A percentile compares a stretch with the other conserved stretches of the same genome.
Evolutionary conservation across 1,140 invertebrate genomes (phyloP).

Genomic region (Tyrophagus putrescentiae): DNA sequence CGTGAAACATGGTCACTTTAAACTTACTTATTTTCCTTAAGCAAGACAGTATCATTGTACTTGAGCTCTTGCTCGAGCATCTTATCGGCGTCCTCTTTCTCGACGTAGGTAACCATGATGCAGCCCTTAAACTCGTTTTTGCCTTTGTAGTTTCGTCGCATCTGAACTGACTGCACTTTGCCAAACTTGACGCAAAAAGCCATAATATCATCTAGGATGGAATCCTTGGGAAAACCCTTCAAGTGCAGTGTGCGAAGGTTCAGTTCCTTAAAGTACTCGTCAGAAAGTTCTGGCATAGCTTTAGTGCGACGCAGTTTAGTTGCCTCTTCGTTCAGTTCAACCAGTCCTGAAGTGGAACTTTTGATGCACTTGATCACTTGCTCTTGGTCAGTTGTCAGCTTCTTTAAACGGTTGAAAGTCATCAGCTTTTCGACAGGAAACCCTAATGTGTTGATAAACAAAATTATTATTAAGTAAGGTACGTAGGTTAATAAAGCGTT

Average conservation of each 20-base stretch:
- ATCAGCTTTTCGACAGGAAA: slow-evolving; percentile 63
- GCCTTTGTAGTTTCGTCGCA: slow-evolving; percentile 32
- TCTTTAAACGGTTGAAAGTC: slow-evolving; percentile 71
- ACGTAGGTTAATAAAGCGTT: background rate
- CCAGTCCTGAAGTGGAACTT: slow-evolving; percentile 53
- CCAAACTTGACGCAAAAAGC: slow-evolving; percentile 55
- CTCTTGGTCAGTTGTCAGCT: slow-evolving; percentile 49
- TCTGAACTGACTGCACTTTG: slow-evolving; percentile 54
- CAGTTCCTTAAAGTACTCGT: slow-evolving; percentile 61
- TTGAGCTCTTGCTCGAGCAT: slow-evolving; percentile 52
- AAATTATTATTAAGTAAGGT: slow-evolving; percentile 9
- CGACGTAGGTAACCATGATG: slow-evolving; percentile 66
- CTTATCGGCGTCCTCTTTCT: slow-evolving; percentile 50
- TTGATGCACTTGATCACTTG: slow-evolving; percentile 56
- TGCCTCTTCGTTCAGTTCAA: slow-evolving; percentile 64
- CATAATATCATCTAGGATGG: slow-evolving; percentile 51
- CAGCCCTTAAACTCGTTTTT: slow-evolving; percentile 50
- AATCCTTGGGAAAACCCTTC: slow-evolving; percentile 67
- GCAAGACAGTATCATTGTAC: slow-evolving; percentile 51
- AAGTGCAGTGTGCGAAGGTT: slow-evolving; percentile 61
- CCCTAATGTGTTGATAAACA: slow-evolving; percentile 35
- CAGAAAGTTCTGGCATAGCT: slow-evolving; percentile 67
- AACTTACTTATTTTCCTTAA: slow-evolving; percentile 53
- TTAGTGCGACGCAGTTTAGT: slow-evolving; percentile 62
- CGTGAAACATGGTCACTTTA: background rate